Percentiles rank a stretch among this genome's conserved stretches.
phyloP scores from a whole-genome alignment of 2,797 vertebrate genomes.

The Lithobates sylvaticus region DNA sequence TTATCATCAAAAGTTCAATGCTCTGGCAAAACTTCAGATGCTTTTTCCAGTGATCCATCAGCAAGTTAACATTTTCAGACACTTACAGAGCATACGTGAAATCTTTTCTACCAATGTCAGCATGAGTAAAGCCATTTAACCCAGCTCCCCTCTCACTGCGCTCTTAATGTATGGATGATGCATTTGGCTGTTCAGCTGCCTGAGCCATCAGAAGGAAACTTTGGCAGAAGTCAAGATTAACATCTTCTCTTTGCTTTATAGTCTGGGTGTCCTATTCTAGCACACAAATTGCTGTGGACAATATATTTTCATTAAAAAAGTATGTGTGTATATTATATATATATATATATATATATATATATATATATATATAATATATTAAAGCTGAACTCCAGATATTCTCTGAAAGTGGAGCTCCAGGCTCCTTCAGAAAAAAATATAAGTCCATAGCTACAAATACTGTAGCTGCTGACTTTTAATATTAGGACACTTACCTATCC shows the following conservation, averaged over 20 bases:
- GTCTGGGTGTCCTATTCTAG: constrained; percentile 10
- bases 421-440: too few relatives aligned
- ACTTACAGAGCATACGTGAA: constrained; percentile 48
- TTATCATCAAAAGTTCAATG: constrained; percentile 39
- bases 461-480: too few relatives aligned
- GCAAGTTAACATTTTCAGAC: constrained; percentile 52
- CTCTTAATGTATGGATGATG: constrained; percentile 34
- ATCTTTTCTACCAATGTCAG: constrained; percentile 45
- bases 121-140: constrained; percentile 39
- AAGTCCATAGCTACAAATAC: too few relatives aligned
- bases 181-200: constrained; percentile 19
- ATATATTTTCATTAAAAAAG: not conserved
- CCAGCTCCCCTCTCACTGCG: constrained; percentile 3
- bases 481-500: too few relatives aligned
- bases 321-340: too few relatives aligned
- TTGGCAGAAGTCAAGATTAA: constrained; percentile 24
- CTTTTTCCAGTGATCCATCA: constrained; percentile 25
- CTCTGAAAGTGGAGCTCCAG: too few relatives aligned
- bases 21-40: constrained; percentile 46
- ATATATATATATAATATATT: too few relatives aligned
- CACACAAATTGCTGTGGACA: constrained; percentile 4
- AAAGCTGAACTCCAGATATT: too few relatives aligned
- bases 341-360: too few relatives aligned
- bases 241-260: constrained; percentile 1
- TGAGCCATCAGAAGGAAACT: not conserved